Base-by-base conservation (phyloP, 2,113 vertebrate species). In the Apteryx mantelli region DNA sequence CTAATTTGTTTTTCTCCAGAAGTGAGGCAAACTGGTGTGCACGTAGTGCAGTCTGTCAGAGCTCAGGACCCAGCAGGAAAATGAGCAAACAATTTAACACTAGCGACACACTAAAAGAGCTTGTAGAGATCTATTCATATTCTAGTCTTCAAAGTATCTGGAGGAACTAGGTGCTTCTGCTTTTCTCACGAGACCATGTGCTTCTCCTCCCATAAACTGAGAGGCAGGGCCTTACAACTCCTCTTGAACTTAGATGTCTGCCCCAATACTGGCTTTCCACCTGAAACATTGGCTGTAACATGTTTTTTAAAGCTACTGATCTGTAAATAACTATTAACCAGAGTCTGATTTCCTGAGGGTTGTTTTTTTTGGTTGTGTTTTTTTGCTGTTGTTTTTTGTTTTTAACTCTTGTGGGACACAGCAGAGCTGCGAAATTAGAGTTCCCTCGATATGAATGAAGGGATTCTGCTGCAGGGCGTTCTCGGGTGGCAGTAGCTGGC, bases 121-220 rank as follows among this genome's bases (percentile, higher is more conserved):
- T 30, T 55, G 30, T 46, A 75, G 55, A 21, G 3, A 1, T 48
- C 25, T 24, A 21, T 36, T 50, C 34, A 13, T 53, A 2, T 55
- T 0, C 1, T 30, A 53, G 9, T 25, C 42, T 22, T 77, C 53
- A 22, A n/a, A 69, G 21, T 48, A 25, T 25, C 1, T 0, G 19
- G 50, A 68, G 25, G 8, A 92, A 12, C n/a, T 56, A 55, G 12
- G 10, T 87, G 22, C 14, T 70, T 42, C n/a, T 63, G 19, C 4
- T 78, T 74, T 87, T 63, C 32, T 82, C 25, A 17, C 10, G 44
- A 42, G 63, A 36, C 8, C 0, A 0, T 1, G 2, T 2, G 1
- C 28, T 52, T 55, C 76, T 71, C 5, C 11, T 13, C 53, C 53
- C 2, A 0, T 30, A 28, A 78, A 17, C 36, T 64, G 50, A 56